Base-by-base conservation (phyloP, 2,113 vertebrate species). In the Sorex fumeus region DNA sequence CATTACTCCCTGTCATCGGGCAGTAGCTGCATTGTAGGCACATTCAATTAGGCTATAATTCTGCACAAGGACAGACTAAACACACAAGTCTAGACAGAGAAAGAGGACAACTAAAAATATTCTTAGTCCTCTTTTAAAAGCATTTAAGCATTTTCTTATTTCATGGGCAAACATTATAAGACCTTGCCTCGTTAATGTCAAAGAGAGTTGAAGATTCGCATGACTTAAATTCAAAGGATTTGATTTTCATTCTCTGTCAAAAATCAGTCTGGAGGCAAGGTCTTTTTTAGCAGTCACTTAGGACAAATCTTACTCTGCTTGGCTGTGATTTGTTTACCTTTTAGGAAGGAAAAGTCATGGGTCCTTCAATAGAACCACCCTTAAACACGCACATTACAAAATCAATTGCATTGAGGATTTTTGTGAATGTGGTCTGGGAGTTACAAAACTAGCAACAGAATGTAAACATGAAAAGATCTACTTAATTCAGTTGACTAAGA, bases 31-130 rank as follows among this genome's bases (percentile, higher is more conserved):
- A 96, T 95, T 93, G 91, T 77, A 97, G 88, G 97, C 94, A 94
- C 90, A 94, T 57, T 78, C 90, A 96, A 95, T 97, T 96, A 96
- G 95, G 91, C 88, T 96, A 76, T 88, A 96, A 97, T 96, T 96
- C 94, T 96, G 71, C 32, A 91, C 80, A 91, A 97, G 32, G 62
- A 94, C 90, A 97, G 91, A 96, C 93, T 95, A 97, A 97, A 95
- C n/a, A 93, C 10, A 0, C 23, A 96, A 91, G 96, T 96, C 95
- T 96, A 97, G 95, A 96, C 92, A 94, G 94, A 95, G 86, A 70
- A 85, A 84, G 93, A 91, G 79, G 83, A 71, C 8, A 87, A 83
- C 8, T 12, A 94, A 94, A 93, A 88, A 91, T n/a, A 94, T 86
- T 95, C 80, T 64, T 82, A 87, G 69, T 85, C 71, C 85, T 94